These are phyloP conservation scores for Callocephalon fimbriatum DNA, from an alignment of 2,113 vertebrate species.

Conservation along the genomic window DNA sequence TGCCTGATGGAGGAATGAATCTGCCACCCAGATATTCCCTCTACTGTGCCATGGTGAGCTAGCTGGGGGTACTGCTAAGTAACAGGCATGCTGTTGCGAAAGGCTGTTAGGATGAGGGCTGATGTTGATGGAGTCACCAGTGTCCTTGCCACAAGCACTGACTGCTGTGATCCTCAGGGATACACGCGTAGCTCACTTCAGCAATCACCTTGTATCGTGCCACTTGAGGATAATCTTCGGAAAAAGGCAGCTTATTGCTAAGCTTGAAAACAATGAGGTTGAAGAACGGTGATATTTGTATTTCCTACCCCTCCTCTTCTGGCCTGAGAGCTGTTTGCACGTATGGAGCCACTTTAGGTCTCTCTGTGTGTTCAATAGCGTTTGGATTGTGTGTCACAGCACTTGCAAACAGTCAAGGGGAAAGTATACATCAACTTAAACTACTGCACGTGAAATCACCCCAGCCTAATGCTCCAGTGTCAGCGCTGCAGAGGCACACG, in stretches of 20 bases:
- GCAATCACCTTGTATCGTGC: not conserved
- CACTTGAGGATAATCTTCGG: not conserved
- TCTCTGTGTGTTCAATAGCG: not conserved
- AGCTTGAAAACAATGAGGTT: not conserved
- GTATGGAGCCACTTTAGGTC: fast-evolving
- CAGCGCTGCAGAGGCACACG: not conserved
- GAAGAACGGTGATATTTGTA: not conserved
- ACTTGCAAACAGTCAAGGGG: not conserved
- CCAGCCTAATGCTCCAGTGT: not conserved
- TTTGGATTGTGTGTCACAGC: fast-evolving
- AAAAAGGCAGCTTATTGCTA: not conserved
- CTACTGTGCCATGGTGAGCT: not conserved
- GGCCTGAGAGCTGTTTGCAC: not conserved
- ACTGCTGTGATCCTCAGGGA: fast-evolving
- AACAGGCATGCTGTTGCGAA: not conserved
- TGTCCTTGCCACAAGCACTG: fast-evolving
- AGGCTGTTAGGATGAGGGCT: not conserved
- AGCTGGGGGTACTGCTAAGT: not conserved
- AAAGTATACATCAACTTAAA: not conserved
- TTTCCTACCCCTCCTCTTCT: not conserved
- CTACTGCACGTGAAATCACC: not conserved
- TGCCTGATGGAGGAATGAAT: not conserved
- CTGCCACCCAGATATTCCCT: not conserved
- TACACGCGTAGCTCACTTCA: fast-evolving
- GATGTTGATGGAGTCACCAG: not conserved